Percentiles rank a stretch among this genome's conserved stretches.
Conservation (phyloP, 2,113 vertebrate species). For the Heloderma charlesbogerti region DNA sequence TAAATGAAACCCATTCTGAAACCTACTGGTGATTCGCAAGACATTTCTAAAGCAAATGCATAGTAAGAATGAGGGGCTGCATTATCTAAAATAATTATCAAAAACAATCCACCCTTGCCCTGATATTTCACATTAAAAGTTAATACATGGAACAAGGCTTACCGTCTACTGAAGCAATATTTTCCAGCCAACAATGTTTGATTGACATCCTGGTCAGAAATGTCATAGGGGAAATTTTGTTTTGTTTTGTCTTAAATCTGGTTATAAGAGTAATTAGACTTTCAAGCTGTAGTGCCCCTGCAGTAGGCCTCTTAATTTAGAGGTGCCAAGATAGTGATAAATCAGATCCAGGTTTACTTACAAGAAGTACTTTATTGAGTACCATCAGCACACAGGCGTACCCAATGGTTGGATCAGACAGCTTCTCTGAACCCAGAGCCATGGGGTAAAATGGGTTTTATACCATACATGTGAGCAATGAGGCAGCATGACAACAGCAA, state of each 20-base stretch:
- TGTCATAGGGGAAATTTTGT: background rate
- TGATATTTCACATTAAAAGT: conserved; percentile 20
- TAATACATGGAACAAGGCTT: background rate
- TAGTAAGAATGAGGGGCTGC: background rate
- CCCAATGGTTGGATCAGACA: too few relatives aligned
- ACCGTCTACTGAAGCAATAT: conserved; percentile 2
- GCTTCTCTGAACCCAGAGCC: too few relatives aligned
- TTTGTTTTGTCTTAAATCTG: background rate
- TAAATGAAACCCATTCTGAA: too few relatives aligned
- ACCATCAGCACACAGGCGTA: too few relatives aligned
- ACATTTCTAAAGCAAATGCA: background rate
- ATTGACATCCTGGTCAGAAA: conserved; percentile 8
- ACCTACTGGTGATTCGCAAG: background rate
- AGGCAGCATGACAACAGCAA: too few relatives aligned
- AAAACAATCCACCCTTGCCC: background rate
- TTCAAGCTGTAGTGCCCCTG: too few relatives aligned
- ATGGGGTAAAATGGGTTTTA: too few relatives aligned
- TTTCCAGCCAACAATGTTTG: background rate
- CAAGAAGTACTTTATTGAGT: too few relatives aligned
- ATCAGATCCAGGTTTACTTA: too few relatives aligned
- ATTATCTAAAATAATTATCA: conserved; percentile 9
- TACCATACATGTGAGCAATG: too few relatives aligned
- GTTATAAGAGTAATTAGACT: background rate
- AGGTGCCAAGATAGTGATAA: too few relatives aligned
- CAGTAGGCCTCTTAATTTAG: too few relatives aligned